Base-by-base conservation (phyloP, 2,113 vertebrate species). In the Eulemur rufifrons region DNA sequence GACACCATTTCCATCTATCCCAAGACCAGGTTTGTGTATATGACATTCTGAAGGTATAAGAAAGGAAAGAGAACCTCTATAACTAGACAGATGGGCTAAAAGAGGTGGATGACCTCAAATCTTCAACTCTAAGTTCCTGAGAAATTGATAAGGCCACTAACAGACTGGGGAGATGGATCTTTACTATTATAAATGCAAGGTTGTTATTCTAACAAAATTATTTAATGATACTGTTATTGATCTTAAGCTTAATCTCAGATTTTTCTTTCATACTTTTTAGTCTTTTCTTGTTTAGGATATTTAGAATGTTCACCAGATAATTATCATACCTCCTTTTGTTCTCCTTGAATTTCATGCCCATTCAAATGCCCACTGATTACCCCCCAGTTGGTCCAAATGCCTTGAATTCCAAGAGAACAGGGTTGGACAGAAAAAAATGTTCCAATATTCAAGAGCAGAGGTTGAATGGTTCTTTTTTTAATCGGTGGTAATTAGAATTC, bases 321-420 rank as follows among this genome's bases (percentile, higher is more conserved):
- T 92, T 93, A 85, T 95, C 39, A n/a, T 47, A 81, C 6, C 12
- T 97, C 66, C 50, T 93, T 96, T 94, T 89, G 23, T 93, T 95
- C 74, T 83, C 32, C 71, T 88, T 76, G n/a, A 77, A 91, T 85
- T 96, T 94, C 85, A 96, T 95, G 68, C 37, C 47, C 61, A 71
- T 45, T 91, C 80, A 97, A n/a, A 93, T 74, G 32, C 42, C 71
- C 59, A 96, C 64, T 47, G 66, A 17, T 96, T 82, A 91, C 42
- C 23, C 18, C 50, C 56, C 45, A 42, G 18, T 80, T 91, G 37
- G 17, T 95, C 91, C 86, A 93, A 93, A 95, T 80, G 47, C 17
- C 54, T 86, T 91, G 25, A 85, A 54, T 94, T 83, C 32, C 68
- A 81, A 86, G 64, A 89, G 63, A 96, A 93, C 20, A 93, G 52